These are phyloP conservation scores for Parapristionchus giblindavisi DNA, from an alignment of 2,888 invertebrate genomes.

Conservation along the genomic window DNA sequence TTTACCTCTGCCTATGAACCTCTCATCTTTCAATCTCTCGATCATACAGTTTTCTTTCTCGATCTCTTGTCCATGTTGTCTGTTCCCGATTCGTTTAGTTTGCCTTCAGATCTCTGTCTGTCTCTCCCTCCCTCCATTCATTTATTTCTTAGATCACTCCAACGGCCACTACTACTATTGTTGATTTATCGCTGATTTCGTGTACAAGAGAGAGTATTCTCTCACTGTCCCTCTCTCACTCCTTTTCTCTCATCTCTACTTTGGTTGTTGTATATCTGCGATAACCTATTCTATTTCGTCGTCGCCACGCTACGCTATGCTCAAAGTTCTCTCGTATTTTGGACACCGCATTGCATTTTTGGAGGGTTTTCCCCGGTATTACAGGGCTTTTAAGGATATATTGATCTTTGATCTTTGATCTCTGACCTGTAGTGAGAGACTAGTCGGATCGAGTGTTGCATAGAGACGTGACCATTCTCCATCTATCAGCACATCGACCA, in stretches of 20 bases:
- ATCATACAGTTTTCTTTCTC: no score
- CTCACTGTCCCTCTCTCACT: not conserved
- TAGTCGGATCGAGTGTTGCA: slow-evolving; percentile 67
- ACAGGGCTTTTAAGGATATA: not conserved
- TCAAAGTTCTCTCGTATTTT: not conserved
- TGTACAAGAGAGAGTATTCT: no score
- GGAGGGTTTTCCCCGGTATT: not conserved
- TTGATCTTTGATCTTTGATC: not conserved
- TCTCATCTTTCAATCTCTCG: slow-evolving; percentile 7
- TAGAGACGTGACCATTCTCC: slow-evolving; percentile 66
- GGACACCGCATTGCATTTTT: not conserved
- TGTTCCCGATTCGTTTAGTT: no score
- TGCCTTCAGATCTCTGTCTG: no score
- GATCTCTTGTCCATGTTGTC: no score
- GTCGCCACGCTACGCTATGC: not conserved
- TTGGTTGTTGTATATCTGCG: not conserved
- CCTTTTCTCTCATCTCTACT: slow-evolving; percentile 13
- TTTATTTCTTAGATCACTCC: slow-evolving; percentile 6
- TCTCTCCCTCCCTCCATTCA: not conserved
- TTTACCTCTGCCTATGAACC: not conserved
- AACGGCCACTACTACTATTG: slow-evolving; percentile 19
- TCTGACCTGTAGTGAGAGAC: slow-evolving; percentile 59
- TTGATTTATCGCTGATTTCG: no score
- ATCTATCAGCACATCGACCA: slow-evolving; percentile 66
- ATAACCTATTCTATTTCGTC: slow-evolving; percentile 11